Evolutionary conservation across 2,888 invertebrate genomes (phyloP).

Genomic region (Parelbella ahira): DNA sequence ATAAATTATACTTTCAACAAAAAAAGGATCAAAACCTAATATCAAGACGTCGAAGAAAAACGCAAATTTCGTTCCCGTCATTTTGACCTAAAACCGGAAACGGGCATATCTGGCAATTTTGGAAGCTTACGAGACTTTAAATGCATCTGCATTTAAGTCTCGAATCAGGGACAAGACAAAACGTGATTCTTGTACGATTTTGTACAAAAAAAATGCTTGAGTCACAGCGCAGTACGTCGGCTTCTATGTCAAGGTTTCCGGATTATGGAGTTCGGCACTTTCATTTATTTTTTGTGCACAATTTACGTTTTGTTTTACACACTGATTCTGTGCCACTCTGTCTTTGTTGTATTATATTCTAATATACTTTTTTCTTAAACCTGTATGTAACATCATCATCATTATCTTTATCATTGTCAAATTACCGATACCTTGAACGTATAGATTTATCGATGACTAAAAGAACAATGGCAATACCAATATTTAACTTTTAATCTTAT

Average conservation of each 20-base stretch:
- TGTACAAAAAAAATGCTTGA: conserved; percentile 13
- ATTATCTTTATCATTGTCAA: no score
- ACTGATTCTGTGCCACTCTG: background rate
- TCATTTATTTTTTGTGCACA: conserved; percentile 17
- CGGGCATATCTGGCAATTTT: conserved; percentile 11
- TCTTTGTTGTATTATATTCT: background rate
- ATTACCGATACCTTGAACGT: no score
- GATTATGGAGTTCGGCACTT: conserved; percentile 16
- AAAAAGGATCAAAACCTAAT: no score
- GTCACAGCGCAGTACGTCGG: conserved; percentile 7
- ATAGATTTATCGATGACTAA: no score
- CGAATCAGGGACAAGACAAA: conserved; percentile 16
- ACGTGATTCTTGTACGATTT: conserved; percentile 17
- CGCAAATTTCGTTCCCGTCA: no score
- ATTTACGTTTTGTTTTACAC: conserved; percentile 1
- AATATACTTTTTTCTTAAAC: background rate
- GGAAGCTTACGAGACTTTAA: conserved; percentile 13
- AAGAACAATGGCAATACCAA: no score
- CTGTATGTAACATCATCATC: no score
- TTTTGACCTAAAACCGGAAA: conserved; percentile 19
- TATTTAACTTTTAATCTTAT: no score
- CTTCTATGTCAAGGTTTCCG: conserved; percentile 25
- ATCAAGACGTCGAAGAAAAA: no score
- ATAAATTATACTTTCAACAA: no score
- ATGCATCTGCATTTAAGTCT: conserved; percentile 16